Conservation (phyloP, 2,888 invertebrate species). For the Monoplex corrugatus region DNA sequence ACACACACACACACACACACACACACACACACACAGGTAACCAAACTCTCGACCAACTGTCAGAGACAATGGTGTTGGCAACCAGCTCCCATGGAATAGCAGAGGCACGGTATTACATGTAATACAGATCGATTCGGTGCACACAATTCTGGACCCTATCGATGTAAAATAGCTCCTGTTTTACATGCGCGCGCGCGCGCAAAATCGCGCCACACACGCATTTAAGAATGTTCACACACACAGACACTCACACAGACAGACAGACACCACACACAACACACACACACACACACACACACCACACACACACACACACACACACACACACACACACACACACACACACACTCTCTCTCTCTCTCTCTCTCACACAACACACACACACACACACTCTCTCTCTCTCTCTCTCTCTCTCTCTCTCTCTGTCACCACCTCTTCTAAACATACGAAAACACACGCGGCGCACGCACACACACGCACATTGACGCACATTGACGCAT, state of each 20-base stretch:
- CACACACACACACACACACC: not conserved
- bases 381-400: too few relatives aligned
- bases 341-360: not conserved
- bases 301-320: conserved; percentile 18
- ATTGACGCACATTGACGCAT: too few relatives aligned
- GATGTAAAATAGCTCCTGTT: too few relatives aligned
- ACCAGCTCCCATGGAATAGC: too few relatives aligned
- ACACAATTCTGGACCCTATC: too few relatives aligned
- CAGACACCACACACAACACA: not conserved
- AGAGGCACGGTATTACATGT: too few relatives aligned
- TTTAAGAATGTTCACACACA: not conserved
- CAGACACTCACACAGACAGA: not conserved
- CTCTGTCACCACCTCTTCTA: too few relatives aligned
- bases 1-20: not conserved
- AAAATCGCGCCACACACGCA: not conserved
- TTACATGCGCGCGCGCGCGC: not conserved
- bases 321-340: conserved; percentile 3
- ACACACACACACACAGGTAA: not conserved
- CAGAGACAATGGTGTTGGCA: too few relatives aligned
- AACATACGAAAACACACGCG: not conserved
- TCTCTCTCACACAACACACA: not conserved
- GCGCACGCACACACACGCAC: too few relatives aligned
- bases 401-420: too few relatives aligned
- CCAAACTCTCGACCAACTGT: too few relatives aligned
- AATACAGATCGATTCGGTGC: too few relatives aligned